Percentiles rank a stretch among this genome's conserved stretches.
These are phyloP conservation scores for Hypomecis punctinalis DNA, from an alignment of 2,888 invertebrate species.

Conservation along the genomic window DNA sequence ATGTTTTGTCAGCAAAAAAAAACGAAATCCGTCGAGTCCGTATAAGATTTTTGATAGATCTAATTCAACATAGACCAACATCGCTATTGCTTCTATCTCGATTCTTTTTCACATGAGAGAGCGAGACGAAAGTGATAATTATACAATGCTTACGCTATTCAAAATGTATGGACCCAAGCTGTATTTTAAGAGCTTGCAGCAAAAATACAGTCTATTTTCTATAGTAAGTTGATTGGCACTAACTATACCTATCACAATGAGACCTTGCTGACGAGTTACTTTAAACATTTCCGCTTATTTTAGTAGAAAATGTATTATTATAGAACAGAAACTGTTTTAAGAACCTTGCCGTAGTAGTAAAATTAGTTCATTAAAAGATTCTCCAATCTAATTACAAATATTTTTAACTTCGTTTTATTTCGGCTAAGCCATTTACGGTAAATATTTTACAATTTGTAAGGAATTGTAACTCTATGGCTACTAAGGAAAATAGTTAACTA, in stretches of 20 bases:
- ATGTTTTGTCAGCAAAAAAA: too few relatives aligned
- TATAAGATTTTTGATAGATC: too few relatives aligned
- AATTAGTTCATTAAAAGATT: slow-evolving; percentile 13
- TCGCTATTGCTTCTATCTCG: too few relatives aligned
- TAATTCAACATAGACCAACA: too few relatives aligned
- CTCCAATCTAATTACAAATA: slow-evolving; percentile 16
- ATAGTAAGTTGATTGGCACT: slow-evolving; percentile 66
- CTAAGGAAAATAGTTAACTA: slow-evolving; percentile 33
- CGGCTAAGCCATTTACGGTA: slow-evolving; percentile 36
- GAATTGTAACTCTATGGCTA: slow-evolving; percentile 33
- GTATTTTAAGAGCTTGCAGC: slow-evolving; percentile 18
- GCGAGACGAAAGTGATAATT: too few relatives aligned
- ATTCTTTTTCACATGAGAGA: too few relatives aligned
- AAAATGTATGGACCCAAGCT: background rate
- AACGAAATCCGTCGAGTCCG: too few relatives aligned
- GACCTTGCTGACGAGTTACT: slow-evolving; percentile 61
- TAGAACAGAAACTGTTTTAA: slow-evolving; percentile 10
- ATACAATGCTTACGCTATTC: too few relatives aligned
- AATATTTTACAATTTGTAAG: slow-evolving; percentile 32
- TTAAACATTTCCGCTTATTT: slow-evolving; percentile 31
- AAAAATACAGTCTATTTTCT: slow-evolving; percentile 22
- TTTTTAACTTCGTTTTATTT: slow-evolving; percentile 6
- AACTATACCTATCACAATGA: slow-evolving; percentile 77
- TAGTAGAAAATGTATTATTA: slow-evolving; percentile 31
- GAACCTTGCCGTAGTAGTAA: slow-evolving; percentile 10